Conservation (phyloP, 2,888 invertebrate genomes). For the Ypsolopha scabrella region DNA sequence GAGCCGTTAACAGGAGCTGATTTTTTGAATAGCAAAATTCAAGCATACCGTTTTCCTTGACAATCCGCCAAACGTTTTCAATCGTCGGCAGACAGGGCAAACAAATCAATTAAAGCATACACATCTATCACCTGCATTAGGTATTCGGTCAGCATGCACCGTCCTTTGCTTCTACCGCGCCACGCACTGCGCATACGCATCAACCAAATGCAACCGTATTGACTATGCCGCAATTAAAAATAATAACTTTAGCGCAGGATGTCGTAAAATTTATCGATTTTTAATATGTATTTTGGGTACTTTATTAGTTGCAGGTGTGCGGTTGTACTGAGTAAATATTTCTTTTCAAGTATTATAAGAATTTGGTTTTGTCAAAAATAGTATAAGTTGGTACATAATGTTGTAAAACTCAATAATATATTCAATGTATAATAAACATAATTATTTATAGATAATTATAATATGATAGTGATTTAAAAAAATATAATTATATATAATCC, state of each 20-base stretch:
- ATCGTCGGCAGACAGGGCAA: no score
- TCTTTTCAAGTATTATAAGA: not conserved
- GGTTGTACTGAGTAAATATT: not conserved
- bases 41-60: no score
- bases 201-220: slow-evolving; percentile 5
- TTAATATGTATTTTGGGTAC: not conserved
- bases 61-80: no score
- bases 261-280: slow-evolving; percentile 3
- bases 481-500: no score
- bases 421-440: no score
- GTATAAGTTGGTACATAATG: no score
- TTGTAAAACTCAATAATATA: no score
- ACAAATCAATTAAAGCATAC: not conserved
- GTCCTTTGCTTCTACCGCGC: slow-evolving; percentile 13
- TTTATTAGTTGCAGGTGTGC: not conserved
- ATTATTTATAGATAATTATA: no score
- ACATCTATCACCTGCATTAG: not conserved
- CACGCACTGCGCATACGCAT: slow-evolving; percentile 21
- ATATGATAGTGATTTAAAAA: no score
- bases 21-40: no score
- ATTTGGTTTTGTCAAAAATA: not conserved
- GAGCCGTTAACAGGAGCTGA: no score
- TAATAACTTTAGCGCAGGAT: slow-evolving; percentile 7
- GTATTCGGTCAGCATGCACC: not conserved
- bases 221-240: slow-evolving; percentile 23